Conservation (phyloP, 2,797 vertebrate genomes). For the Percopsis omiscomaycus region DNA sequence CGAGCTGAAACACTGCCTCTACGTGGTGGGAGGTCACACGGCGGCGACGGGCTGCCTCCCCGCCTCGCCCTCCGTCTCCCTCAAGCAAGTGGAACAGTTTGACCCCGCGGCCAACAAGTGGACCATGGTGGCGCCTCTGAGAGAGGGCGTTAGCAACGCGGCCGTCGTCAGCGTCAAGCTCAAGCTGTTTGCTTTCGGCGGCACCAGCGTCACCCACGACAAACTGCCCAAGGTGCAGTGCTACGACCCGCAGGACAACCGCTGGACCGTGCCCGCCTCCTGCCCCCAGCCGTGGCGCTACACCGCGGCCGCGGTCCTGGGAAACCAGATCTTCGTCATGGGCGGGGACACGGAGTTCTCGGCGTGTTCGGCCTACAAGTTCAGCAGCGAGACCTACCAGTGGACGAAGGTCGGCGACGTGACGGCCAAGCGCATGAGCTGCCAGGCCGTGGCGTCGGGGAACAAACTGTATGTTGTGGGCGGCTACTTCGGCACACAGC, state of each 20-base stretch:
- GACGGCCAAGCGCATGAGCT: conserved; percentile 98
- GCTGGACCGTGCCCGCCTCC: conserved; percentile 94
- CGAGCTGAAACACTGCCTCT: conserved; percentile 94
- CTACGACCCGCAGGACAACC: conserved; percentile 95
- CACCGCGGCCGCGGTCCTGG: conserved; percentile 95
- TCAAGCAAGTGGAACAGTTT: conserved; percentile 98
- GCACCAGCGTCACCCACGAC: conserved; percentile 95
- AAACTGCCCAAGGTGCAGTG: conserved; percentile 98
- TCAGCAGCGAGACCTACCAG: conserved; percentile 96
- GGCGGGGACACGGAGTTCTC: conserved; percentile 98
- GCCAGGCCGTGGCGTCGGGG: conserved; percentile 96
- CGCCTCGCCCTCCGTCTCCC: conserved; percentile 94
- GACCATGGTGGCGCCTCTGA: conserved; percentile 96
- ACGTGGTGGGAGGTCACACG: conserved; percentile 95
- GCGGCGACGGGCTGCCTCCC: conserved; percentile 95
- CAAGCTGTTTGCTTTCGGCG: conserved; percentile 95
- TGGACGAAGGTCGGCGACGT: conserved; percentile 99
- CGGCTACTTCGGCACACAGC: conserved; percentile 98
- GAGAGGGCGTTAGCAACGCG: conserved; percentile 96
- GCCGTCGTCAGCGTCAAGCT: conserved; percentile 97
- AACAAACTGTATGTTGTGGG: conserved; percentile 98
- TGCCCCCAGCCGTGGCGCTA: conserved; percentile 99
- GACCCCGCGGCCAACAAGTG: conserved; percentile 95
- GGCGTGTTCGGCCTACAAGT: conserved; percentile 96
- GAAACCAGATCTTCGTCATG: conserved; percentile 99